Evolutionary conservation across 2,113 vertebrate genomes (phyloP).

Genomic region (Xerus inauris): DNA sequence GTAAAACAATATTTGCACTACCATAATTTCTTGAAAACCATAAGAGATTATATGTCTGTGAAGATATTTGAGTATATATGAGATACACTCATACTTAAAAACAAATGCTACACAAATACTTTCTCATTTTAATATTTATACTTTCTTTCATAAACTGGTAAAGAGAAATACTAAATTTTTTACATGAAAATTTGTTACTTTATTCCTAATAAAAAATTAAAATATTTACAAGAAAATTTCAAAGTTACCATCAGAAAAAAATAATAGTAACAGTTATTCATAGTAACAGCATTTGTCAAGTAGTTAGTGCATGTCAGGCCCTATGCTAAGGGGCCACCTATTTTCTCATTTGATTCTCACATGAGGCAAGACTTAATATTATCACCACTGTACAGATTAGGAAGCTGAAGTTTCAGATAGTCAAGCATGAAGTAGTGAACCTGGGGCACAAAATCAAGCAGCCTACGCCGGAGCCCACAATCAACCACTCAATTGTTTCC

Average conservation of each 20-base stretch:
- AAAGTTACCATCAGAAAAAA: background rate
- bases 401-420: conserved; percentile 17
- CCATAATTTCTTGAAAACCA: background rate
- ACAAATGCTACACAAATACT: background rate
- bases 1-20: background rate
- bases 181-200: background rate
- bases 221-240: conserved; percentile 10
- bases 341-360: background rate
- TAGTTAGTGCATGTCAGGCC: background rate
- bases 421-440: background rate
- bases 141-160: conserved; percentile 26
- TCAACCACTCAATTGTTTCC: background rate
- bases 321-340: background rate
- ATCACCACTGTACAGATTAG: background rate
- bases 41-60: background rate
- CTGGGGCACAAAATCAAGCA: background rate
- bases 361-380: background rate
- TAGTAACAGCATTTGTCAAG: background rate
- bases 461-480: background rate
- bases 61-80: background rate
- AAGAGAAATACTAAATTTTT: background rate
- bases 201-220: background rate
- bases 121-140: conserved; percentile 34
- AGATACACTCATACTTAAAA: no score
- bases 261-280: background rate